These are phyloP conservation scores for Trichoplusia ni DNA, from an alignment of 1,140 invertebrate species.

Conservation along the genomic window DNA sequence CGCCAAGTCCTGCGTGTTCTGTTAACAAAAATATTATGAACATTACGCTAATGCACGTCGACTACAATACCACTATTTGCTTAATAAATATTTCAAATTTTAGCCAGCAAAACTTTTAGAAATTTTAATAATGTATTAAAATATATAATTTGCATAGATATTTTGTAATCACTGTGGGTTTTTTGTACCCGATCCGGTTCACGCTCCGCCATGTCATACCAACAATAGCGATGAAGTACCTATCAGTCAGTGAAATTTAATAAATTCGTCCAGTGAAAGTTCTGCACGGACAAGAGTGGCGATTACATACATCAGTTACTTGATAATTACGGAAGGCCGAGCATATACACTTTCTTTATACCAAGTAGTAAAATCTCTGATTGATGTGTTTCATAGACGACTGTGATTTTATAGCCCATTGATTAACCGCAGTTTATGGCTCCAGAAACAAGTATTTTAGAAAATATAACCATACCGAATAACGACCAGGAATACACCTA, in stretches of 20 bases:
- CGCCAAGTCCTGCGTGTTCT: too few relatives aligned
- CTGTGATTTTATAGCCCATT: not conserved
- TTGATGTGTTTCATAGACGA: constrained; percentile 1
- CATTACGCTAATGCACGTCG: too few relatives aligned
- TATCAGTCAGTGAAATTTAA: constrained; percentile 23
- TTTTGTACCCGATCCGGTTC: too few relatives aligned
- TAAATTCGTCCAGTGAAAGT: constrained; percentile 32
- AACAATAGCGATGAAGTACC: constrained; percentile 5
- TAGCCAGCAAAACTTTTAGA: too few relatives aligned
- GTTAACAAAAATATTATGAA: too few relatives aligned
- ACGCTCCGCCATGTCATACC: not conserved
- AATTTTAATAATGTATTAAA: too few relatives aligned
- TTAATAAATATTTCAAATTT: too few relatives aligned
- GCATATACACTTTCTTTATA: constrained; percentile 14
- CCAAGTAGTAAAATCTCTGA: constrained; percentile 1
- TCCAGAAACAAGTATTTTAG: not conserved
- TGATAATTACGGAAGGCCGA: constrained; percentile 26
- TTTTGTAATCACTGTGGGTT: too few relatives aligned
- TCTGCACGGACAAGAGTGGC: not conserved
- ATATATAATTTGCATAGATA: not conserved
- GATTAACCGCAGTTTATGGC: not conserved
- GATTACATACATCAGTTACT: constrained; percentile 23
- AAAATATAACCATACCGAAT: too few relatives aligned
- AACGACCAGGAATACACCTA: not conserved
- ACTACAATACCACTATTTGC: too few relatives aligned